Percentiles rank a stretch among this genome's conserved stretches.
These are phyloP conservation scores for Penaeus japonicus DNA, from an alignment of 1,140 invertebrate species.

Conservation along the genomic window DNA sequence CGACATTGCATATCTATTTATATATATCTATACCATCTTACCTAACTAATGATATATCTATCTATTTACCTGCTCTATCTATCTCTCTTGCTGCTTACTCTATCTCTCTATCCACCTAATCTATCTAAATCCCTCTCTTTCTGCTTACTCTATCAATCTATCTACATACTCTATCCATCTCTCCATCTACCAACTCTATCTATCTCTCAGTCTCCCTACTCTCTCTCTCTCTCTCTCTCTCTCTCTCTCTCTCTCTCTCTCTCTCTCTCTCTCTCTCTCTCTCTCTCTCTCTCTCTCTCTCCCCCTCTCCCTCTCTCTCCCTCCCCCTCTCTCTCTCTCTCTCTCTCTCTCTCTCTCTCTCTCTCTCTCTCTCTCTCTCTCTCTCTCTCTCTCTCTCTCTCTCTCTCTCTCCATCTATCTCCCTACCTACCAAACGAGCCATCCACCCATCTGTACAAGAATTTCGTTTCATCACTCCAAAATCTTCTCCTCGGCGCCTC, in stretches of 20 bases:
- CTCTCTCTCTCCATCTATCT: not conserved
- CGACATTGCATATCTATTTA: too few relatives aligned
- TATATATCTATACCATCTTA: too few relatives aligned
- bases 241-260: slow-evolving; percentile 22
- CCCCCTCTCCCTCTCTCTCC: not conserved
- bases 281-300: not conserved
- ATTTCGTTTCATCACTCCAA: too few relatives aligned
- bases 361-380: not conserved
- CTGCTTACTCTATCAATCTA: too few relatives aligned
- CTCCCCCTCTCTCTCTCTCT: not conserved
- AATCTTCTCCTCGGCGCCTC: too few relatives aligned
- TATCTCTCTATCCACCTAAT: too few relatives aligned
- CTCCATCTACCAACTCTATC: not conserved
- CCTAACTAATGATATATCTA: too few relatives aligned
- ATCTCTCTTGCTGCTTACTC: too few relatives aligned
- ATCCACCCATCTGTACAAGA: too few relatives aligned
- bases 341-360: not conserved
- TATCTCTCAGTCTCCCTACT: not conserved
- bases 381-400: not conserved
- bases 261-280: slow-evolving; percentile 22
- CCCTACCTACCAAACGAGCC: too few relatives aligned
- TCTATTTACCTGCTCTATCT: too few relatives aligned
- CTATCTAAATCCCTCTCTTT: too few relatives aligned
- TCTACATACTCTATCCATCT: not conserved
- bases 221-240: not conserved